Evolutionary conservation across 2,797 vertebrate genomes (phyloP), one percentile per base, ranked within the genome.

Genomic region (Sebastes reedi): DNA sequence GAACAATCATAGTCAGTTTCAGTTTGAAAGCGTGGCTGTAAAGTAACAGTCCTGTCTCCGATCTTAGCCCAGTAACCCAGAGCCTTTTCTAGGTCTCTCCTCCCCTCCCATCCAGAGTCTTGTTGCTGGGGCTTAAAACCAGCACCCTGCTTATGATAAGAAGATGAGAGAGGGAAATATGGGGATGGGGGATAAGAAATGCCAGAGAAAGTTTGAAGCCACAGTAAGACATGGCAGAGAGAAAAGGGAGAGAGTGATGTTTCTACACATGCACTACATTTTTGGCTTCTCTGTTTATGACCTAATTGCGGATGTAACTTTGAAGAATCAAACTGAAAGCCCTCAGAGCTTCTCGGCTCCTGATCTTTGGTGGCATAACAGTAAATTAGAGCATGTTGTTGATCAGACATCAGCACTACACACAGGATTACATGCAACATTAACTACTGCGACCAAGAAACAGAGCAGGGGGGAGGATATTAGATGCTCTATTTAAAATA

Each of bases 401-500:
- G 54, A 79, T 79, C 72, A 79, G 54, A 83, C 85, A 72, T 67
- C 79, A 54, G 60, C 36, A 8, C 72, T 8, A 58, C 68, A 70
- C 77, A 39, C 39, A 59, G 78, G 84, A 80, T 85, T 85, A 89
- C 67, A 77, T 27, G 34, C 62, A 77, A 62, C 56, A 60, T 67
- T 62, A 61, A 58, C 79, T 34, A 60, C 27, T 75, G 76, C 6
- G 9, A 69, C 55, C 55, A 42, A 69, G 46, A 84, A 74, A 58
- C 81, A 72, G 81, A 76, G 69, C 76, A 65, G 65, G 5, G 59
- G 59, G 64, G 66, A 60, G 30, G 34, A 62, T 62, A 34, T 85
- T 81, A 65, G 81, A 84, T 77, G 86, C 79, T 89, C 83, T 84
- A 80, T 85, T 87, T 86, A 84, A 86, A 88, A 87, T 77, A 87